Conservation (phyloP, 2,113 vertebrate genomes). For the Azemiops feae region DNA sequence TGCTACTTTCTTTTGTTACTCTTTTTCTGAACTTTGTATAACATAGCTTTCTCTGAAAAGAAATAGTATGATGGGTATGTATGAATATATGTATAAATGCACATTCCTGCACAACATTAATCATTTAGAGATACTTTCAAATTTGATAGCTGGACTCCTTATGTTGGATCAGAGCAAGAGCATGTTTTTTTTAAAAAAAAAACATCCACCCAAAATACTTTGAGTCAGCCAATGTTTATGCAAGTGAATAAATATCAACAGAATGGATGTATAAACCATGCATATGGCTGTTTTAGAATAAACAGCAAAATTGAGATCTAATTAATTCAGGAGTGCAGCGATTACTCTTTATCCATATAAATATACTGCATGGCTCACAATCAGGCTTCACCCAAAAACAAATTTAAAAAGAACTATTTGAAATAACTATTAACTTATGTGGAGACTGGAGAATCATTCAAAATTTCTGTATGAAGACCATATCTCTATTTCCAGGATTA, state of each 20-base stretch:
- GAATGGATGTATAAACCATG: neutral
- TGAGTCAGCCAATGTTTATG: neutral
- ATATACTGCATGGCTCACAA: neutral
- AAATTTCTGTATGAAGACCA: constrained; percentile 1
- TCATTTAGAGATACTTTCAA: neutral
- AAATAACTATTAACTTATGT: neutral
- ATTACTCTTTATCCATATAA: neutral
- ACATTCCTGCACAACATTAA: neutral
- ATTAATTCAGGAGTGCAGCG: neutral
- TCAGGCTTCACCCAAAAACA: neutral
- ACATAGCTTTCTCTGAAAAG: neutral
- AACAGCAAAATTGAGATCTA: neutral
- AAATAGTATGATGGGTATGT: neutral
- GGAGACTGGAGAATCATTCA: neutral
- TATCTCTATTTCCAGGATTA: constrained; percentile 28
- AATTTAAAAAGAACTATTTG: neutral
- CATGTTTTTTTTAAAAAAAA: neutral
- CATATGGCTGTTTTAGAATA: neutral
- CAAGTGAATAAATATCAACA: neutral
- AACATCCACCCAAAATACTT: rapidly evolving
- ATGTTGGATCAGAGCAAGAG: neutral
- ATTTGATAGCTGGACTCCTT: neutral
- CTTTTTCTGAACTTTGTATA: neutral
- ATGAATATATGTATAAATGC: neutral
- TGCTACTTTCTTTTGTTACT: too few species aligned